These are phyloP conservation scores for Leptinotarsa lineolata DNA, from an alignment of 1,140 invertebrate species.

Conservation along the genomic window DNA sequence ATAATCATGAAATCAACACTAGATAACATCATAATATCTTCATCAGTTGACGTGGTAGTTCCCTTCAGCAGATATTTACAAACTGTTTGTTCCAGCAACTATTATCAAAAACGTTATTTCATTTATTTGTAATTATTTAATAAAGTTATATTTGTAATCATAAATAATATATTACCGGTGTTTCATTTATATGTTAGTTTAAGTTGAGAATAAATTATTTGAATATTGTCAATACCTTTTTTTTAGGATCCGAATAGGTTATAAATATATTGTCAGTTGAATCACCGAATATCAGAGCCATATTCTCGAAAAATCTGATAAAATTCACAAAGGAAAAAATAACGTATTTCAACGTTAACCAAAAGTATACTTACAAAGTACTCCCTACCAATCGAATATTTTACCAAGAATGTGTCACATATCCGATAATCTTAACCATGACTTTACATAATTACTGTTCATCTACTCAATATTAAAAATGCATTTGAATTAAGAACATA, in stretches of 20 bases:
- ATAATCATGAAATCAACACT: neutral
- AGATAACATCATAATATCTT: slow-evolving; percentile 17
- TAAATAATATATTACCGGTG: slow-evolving; percentile 31
- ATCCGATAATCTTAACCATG: too few species aligned
- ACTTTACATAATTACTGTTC: too few species aligned
- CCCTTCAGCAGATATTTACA: slow-evolving; percentile 14
- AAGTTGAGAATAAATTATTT: slow-evolving; percentile 26
- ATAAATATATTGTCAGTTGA: neutral
- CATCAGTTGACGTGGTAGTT: slow-evolving; percentile 7
- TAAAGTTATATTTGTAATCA: slow-evolving; percentile 44
- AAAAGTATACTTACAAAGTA: too few species aligned
- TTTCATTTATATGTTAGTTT: slow-evolving; percentile 33
- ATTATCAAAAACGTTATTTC: slow-evolving; percentile 9
- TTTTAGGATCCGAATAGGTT: neutral
- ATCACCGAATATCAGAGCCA: too few species aligned
- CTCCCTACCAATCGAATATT: too few species aligned
- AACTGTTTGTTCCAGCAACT: slow-evolving; percentile 34
- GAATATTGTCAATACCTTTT: slow-evolving; percentile 5
- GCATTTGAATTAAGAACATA: too few species aligned
- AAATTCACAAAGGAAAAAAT: too few species aligned
- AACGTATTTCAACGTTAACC: too few species aligned
- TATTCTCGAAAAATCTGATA: too few species aligned
- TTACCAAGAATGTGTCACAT: too few species aligned
- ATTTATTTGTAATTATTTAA: slow-evolving; percentile 39
- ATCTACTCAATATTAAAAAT: too few species aligned